These are phyloP conservation scores for Ophthalmolycus amberensis DNA, from an alignment of 2,113 vertebrate genomes.

Conservation along the genomic window DNA sequence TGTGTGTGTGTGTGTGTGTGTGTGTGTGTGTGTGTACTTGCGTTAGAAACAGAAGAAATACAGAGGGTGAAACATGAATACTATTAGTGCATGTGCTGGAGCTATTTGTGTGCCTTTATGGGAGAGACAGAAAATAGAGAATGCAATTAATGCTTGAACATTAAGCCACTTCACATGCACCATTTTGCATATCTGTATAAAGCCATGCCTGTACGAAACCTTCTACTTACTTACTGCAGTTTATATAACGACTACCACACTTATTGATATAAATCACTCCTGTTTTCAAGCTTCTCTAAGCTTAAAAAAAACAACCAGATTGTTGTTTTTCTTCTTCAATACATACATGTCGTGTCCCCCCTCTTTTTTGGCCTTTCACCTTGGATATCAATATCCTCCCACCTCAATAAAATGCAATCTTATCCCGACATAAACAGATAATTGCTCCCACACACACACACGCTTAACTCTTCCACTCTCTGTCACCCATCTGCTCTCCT, in stretches of 20 bases:
- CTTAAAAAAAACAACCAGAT: conserved; percentile 1
- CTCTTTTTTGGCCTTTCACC: conserved; percentile 27
- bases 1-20: conserved; percentile 16
- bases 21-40: conserved; percentile 36
- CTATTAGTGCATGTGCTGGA: conserved; percentile 41
- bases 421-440: conserved; percentile 25
- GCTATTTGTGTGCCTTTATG: conserved; percentile 43
- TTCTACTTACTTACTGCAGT: neutral
- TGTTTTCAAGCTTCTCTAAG: neutral
- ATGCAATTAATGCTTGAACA: conserved; percentile 35
- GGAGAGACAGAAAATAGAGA: conserved; percentile 25
- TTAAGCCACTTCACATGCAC: conserved; percentile 23
- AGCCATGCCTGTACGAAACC: neutral
- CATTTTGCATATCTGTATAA: neutral
- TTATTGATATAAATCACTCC: neutral
- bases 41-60: conserved; percentile 41
- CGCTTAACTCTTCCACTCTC: conserved; percentile 60
- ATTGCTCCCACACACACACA: conserved; percentile 25
- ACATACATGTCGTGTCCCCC: neutral
- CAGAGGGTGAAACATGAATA: conserved; percentile 17
- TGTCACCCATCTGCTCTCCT: conserved; percentile 59
- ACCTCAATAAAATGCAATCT: conserved; percentile 27
- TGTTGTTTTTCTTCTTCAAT: neutral
- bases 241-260: neutral
- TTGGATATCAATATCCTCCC: conserved; percentile 14